Base-by-base conservation (phyloP, 2,888 invertebrate genomes). In the Dromius quadrimaculatus region DNA sequence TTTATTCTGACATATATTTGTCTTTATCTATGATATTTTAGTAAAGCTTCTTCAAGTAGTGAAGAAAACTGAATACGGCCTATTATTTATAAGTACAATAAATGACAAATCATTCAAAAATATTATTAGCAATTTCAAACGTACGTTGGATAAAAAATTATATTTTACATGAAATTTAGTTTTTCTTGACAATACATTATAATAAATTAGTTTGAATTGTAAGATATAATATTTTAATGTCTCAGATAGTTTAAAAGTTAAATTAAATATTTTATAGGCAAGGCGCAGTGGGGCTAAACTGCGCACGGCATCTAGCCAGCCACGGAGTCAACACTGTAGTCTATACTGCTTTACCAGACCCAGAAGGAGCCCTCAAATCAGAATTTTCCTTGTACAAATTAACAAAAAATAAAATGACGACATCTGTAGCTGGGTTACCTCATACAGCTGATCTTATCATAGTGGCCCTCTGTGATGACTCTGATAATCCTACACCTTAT, bases 251-350 rank as follows among this genome's bases (percentile, higher is more conserved):
- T 54, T 8, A 5, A 64, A 9, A 8, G 11, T 36, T 3, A 11
- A 11, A 4, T 20, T 6, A 19, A 32, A n/a, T 11, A 23, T 20
- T 66, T 17, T 47, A 20, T 73, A 83, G 82, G 66, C 81, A 82
- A 71, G 88, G 88, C 72, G 90, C 90, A 57, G 87, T 90, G 62
- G 94, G 90, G 19, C 86, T 93, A 13, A 89, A 89, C 76, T 90
- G 91, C 61, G 92, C 91, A 23, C 87, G 95, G 9, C 92, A 95
- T 81, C 85, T 95, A 74, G 89, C 92, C 64, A 89, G 92, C 77
- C 95, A 95, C 81, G 93, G 94, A 61, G 90, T 93, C 0, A 87
- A 87, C 73, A 91, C 90, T 0, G 83, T 89, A 57, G 87, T 62
- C 2, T 81, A 77, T 63, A 71, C 76, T 5, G 75, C 77, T 2